Percentiles rank a stretch among this genome's conserved stretches.
Evolutionary conservation across 1,140 invertebrate genomes (phyloP).

Genomic region (Drosophila lacteicornis): DNA sequence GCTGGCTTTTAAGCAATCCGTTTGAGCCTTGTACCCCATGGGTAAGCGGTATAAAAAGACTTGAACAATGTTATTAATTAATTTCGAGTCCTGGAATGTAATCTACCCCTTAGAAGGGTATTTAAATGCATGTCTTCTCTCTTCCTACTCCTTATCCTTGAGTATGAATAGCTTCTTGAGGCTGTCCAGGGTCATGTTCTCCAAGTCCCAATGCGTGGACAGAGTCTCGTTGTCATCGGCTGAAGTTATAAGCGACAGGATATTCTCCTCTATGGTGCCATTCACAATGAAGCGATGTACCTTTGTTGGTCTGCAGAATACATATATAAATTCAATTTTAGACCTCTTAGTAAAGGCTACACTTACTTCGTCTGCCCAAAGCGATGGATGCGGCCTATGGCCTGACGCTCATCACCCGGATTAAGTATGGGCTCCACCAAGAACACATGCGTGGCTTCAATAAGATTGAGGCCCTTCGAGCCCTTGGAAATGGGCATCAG

Average conservation of each 20-base stretch:
- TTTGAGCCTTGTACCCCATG: no score
- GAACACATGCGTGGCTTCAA: slow-evolving; percentile 92
- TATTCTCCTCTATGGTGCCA: slow-evolving; percentile 90
- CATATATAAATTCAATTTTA: not conserved
- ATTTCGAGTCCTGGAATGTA: not conserved
- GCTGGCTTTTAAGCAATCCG: no score
- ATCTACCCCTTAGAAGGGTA: not conserved
- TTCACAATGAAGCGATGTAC: slow-evolving; percentile 90
- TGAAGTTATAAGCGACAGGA: slow-evolving; percentile 85
- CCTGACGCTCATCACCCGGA: slow-evolving; percentile 90
- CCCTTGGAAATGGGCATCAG: slow-evolving; percentile 89
- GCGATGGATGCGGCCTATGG: slow-evolving; percentile 91
- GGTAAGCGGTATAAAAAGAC: not conserved
- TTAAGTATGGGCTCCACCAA: slow-evolving; percentile 92
- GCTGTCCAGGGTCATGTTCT: slow-evolving; percentile 69
- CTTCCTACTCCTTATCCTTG: slow-evolving; percentile 18
- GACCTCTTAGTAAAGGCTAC: no score
- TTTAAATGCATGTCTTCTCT: not conserved
- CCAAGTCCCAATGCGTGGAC: slow-evolving; percentile 74
- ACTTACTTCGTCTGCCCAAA: slow-evolving; percentile 91
- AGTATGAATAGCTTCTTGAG: slow-evolving; percentile 67
- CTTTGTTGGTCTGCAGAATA: slow-evolving; percentile 85
- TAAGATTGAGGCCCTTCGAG: slow-evolving; percentile 92
- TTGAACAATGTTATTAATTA: not conserved
- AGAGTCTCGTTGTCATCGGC: slow-evolving; percentile 58